Evolutionary conservation across 2,113 vertebrate species (phyloP).

Genomic region (Globicephala melas): DNA sequence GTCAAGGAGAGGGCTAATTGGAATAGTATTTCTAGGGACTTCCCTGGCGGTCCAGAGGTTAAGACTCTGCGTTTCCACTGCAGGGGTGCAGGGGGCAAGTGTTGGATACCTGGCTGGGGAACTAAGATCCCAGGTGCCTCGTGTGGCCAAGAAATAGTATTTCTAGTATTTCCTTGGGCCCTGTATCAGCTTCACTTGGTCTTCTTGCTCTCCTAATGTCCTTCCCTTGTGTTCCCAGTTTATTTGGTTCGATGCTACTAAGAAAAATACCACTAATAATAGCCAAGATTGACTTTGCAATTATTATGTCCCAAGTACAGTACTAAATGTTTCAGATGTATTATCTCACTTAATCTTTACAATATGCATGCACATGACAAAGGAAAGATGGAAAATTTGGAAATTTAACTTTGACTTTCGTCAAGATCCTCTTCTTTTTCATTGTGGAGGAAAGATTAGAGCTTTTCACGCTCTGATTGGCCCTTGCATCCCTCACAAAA

Average conservation of each 20-base stretch:
- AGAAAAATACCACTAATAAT: no score
- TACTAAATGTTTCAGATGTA: no score
- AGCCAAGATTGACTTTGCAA: background rate
- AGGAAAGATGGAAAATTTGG: background rate
- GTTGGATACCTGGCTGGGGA: no score
- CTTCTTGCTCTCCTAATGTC: fast-evolving
- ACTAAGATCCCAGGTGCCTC: no score
- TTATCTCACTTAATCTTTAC: background rate
- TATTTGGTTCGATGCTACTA: background rate
- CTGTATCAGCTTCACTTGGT: background rate
- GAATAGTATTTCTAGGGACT: background rate
- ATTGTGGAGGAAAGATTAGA: background rate
- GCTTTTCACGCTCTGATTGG: background rate
- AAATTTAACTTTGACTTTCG: no score
- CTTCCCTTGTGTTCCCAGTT: background rate
- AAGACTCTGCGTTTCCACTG: background rate
- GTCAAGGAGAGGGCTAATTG: no score
- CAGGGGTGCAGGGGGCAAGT: no score
- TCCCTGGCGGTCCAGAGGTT: no score
- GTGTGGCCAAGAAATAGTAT: background rate
- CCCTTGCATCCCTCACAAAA: background rate
- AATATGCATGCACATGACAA: fast-evolving
- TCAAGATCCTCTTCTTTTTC: background rate
- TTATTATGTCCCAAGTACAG: fast-evolving
- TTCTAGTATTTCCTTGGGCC: background rate